Conservation (phyloP, 2,888 invertebrate species). For the Drosophila paramelanica region DNA sequence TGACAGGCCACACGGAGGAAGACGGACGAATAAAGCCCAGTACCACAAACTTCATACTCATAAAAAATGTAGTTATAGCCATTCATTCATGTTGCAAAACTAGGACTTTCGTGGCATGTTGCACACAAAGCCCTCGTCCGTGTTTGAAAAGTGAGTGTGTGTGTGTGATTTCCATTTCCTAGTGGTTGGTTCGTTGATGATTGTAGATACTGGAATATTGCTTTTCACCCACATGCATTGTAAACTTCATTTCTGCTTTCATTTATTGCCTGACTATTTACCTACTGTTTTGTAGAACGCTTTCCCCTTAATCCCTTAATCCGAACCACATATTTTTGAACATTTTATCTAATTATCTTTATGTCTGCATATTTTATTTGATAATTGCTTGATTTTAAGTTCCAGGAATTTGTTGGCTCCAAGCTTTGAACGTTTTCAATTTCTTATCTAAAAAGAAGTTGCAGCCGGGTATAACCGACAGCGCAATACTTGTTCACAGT, state of each 20-base stretch:
- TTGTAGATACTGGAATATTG: conserved; percentile 27
- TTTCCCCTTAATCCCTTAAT: too few species aligned
- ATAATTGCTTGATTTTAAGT: too few species aligned
- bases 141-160: conserved; percentile 11
- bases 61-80: conserved; percentile 70
- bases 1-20: conserved; percentile 55
- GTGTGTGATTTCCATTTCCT: conserved; percentile 28
- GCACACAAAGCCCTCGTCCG: conserved; percentile 33
- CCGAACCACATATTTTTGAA: background rate
- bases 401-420: too few species aligned
- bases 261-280: conserved; percentile 7
- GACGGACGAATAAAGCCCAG: conserved; percentile 20
- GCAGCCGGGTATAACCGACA: too few species aligned
- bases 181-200: conserved; percentile 33
- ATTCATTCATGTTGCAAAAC: conserved; percentile 68
- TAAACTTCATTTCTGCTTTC: background rate
- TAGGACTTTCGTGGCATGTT: conserved; percentile 58
- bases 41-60: conserved; percentile 35
- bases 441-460: too few species aligned
- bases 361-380: too few species aligned
- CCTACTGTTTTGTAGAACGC: background rate
- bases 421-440: too few species aligned
- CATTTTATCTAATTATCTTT: too few species aligned
- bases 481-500: too few species aligned
- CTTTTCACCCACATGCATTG: conserved; percentile 3